Conservation (phyloP, 2,888 invertebrate species). For the Apocheima hispidaria region DNA sequence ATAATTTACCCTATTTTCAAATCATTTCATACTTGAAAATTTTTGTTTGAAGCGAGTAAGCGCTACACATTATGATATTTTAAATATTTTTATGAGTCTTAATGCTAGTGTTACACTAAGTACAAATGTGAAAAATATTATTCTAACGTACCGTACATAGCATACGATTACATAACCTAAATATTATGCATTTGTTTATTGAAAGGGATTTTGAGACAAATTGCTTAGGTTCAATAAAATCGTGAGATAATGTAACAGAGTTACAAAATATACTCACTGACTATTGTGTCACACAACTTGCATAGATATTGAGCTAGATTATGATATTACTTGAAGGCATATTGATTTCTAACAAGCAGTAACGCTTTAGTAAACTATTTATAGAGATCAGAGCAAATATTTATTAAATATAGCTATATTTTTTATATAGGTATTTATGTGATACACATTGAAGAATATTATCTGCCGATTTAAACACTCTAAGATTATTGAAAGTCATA, state of each 20-base stretch:
- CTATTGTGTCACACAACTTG: constrained; percentile 29
- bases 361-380: constrained; percentile 46
- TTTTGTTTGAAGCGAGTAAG: constrained; percentile 70
- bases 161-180: constrained; percentile 57
- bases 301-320: constrained; percentile 46
- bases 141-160: constrained; percentile 55
- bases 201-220: constrained; percentile 52
- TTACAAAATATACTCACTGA: constrained; percentile 13
- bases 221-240: constrained; percentile 48
- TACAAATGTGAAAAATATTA: constrained; percentile 73
- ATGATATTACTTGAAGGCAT: constrained; percentile 50
- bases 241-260: constrained; percentile 41
- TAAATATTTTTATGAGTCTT: constrained; percentile 56
- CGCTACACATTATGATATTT: constrained; percentile 55
- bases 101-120: constrained; percentile 69
- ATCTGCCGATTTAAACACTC: constrained; percentile 27
- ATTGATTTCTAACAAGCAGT: constrained; percentile 53
- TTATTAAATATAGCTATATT: constrained; percentile 33
- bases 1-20: constrained; percentile 63
- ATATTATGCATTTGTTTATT: constrained; percentile 60
- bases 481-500: constrained; percentile 38
- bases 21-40: constrained; percentile 58
- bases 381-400: constrained; percentile 51
- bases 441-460: constrained; percentile 23
- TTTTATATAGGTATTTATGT: constrained; percentile 26